These are phyloP conservation scores for Microctenopoma stevenorrisi DNA, from an alignment of 2,797 vertebrate genomes.

Conservation along the genomic window DNA sequence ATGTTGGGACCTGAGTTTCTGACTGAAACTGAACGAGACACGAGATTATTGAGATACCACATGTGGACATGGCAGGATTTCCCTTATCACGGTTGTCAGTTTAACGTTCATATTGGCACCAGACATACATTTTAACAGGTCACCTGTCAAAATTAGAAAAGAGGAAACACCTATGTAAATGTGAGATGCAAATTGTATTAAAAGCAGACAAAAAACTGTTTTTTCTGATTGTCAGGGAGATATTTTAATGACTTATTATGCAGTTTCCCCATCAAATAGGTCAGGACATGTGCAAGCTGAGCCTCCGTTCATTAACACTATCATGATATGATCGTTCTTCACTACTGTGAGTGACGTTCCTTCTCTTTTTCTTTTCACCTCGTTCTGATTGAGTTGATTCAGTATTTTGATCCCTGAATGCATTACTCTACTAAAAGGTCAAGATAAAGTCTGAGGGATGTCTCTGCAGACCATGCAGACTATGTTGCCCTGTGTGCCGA, in stretches of 20 bases:
- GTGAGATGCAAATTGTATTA: conserved; percentile 6
- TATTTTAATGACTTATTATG: conserved; percentile 7
- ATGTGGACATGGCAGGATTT: conserved; percentile 23
- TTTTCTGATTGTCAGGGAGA: not conserved
- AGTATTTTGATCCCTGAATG: conserved; percentile 6
- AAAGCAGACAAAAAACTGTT: conserved; percentile 13
- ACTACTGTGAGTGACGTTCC: not conserved
- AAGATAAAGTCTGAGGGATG: conserved; percentile 15
- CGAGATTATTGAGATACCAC: conserved; percentile 36
- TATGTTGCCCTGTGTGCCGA: conserved; percentile 16
- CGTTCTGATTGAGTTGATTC: not conserved
- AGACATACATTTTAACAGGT: conserved; percentile 1
- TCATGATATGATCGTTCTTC: conserved; percentile 4
- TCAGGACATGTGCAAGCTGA: conserved; percentile 6
- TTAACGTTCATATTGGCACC: conserved; percentile 6
- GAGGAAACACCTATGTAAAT: conserved; percentile 17
- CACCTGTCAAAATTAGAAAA: conserved; percentile 4
- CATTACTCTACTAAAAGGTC: conserved; percentile 9
- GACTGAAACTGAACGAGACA: conserved; percentile 25
- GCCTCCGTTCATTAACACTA: not conserved
- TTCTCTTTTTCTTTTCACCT: conserved; percentile 3
- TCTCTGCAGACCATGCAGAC: conserved; percentile 17
- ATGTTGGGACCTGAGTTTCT: conserved; percentile 11
- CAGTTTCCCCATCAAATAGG: not conserved
- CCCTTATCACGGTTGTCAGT: not conserved